phyloP scores from a whole-genome alignment of 2,113 vertebrate genomes.

The Coracopsis vasa region DNA sequence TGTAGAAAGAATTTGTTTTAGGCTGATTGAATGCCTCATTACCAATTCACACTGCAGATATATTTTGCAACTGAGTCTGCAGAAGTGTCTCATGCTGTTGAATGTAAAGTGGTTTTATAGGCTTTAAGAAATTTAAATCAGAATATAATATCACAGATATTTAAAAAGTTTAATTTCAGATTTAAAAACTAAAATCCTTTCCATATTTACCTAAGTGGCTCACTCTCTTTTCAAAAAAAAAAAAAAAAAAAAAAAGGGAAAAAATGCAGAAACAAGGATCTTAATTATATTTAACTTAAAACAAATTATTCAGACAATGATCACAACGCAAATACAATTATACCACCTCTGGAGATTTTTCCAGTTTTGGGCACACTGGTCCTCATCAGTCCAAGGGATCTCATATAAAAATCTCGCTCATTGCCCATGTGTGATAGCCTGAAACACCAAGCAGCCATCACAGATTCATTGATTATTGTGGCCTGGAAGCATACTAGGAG shows the following conservation, averaged over 20 bases:
- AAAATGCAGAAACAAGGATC: neutral
- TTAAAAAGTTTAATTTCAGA: neutral
- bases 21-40: slow-evolving; percentile 40
- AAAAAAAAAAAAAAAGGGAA: too few relatives aligned
- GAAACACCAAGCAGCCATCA: neutral
- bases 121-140: neutral
- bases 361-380: neutral
- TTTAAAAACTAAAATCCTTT: neutral
- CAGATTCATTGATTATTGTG: neutral
- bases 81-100: neutral
- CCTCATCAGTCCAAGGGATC: neutral
- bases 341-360: neutral
- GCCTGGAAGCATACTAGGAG: neutral
- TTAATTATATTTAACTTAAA: too few relatives aligned
- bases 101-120: neutral
- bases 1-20: slow-evolving; percentile 15
- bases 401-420: neutral
- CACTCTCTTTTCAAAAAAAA: neutral
- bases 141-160: neutral
- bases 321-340: neutral
- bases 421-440: rapidly evolving
- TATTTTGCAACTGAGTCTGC: slow-evolving; percentile 14
- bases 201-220: neutral
- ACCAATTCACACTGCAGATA: neutral
- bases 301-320: neutral